Evolutionary conservation across 2,888 invertebrate species (phyloP).

Genomic region (Apotomis capreana): DNA sequence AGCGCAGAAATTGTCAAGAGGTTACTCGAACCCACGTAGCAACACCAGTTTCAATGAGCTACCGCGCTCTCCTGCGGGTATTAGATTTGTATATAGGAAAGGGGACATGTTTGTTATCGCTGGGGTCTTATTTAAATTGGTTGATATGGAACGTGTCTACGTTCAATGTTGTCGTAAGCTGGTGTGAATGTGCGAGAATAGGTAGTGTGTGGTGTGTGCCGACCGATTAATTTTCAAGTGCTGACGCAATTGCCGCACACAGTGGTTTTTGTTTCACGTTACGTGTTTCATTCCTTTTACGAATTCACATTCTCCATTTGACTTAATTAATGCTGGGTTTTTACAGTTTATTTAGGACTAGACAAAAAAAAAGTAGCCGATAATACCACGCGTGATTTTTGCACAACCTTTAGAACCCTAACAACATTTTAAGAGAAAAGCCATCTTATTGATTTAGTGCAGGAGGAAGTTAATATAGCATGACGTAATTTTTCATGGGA

Average conservation of each 20-base stretch:
- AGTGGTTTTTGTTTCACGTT: conserved; percentile 40
- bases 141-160: conserved; percentile 37
- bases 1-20: conserved; percentile 58
- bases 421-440: too few relatives aligned
- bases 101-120: conserved; percentile 7
- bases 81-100: background rate
- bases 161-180: conserved; percentile 19
- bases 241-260: conserved; percentile 41
- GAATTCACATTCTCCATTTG: conserved; percentile 21
- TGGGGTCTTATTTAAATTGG: conserved; percentile 48
- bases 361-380: background rate
- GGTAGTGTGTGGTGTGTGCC: conserved; percentile 35
- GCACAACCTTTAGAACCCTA: too few relatives aligned
- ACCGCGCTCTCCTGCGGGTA: conserved; percentile 44
- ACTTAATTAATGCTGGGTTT: conserved; percentile 21
- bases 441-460: too few relatives aligned
- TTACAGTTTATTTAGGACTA: conserved; percentile 11
- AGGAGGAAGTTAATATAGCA: too few relatives aligned
- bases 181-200: conserved; percentile 42
- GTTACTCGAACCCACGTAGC: conserved; percentile 40
- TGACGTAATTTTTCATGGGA: too few relatives aligned
- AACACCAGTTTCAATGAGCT: conserved; percentile 49
- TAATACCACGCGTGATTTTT: too few relatives aligned
- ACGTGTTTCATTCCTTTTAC: conserved; percentile 39
- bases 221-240: conserved; percentile 40